phyloP scores from a whole-genome alignment of 2,113 vertebrate species.

The Panthera uncia region DNA sequence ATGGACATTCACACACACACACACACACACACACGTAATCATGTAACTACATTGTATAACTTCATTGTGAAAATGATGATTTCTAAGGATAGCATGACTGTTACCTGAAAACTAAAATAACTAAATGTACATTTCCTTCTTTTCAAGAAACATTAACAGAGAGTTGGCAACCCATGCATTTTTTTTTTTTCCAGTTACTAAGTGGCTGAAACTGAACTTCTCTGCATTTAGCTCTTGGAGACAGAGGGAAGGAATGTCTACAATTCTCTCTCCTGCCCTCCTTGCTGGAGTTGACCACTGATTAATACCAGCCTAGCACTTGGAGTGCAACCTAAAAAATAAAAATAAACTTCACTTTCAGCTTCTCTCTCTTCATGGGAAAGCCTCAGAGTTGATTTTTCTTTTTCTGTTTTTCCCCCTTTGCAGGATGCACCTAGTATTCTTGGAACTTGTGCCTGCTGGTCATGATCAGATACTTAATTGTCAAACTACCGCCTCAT shows the following conservation, averaged over 20 bases:
- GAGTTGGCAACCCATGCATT: background rate
- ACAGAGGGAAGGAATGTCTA: background rate
- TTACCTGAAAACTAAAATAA: constrained; percentile 39
- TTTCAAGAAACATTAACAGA: constrained; percentile 2
- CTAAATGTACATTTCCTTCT: background rate
- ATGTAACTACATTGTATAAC: background rate
- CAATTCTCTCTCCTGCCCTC: background rate
- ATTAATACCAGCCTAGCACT: background rate
- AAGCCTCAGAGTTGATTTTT: background rate
- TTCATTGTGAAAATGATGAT: background rate
- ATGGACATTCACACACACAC: background rate
- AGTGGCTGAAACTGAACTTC: background rate
- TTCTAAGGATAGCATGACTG: background rate
- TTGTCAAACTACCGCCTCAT: background rate
- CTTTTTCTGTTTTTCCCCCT: background rate
- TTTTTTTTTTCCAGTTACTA: background rate
- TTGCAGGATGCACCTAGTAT: background rate
- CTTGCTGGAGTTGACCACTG: background rate
- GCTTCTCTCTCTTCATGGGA: constrained; percentile 44
- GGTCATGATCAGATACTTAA: background rate
- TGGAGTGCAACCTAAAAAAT: background rate
- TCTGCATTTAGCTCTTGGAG: background rate
- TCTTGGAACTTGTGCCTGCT: background rate
- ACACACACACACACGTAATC: background rate
- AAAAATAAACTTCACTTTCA: constrained; percentile 14